Evolutionary conservation across 2,113 vertebrate species (phyloP), one percentile per base, ranked within the genome.

Genomic region (Turdus rufiventris): DNA sequence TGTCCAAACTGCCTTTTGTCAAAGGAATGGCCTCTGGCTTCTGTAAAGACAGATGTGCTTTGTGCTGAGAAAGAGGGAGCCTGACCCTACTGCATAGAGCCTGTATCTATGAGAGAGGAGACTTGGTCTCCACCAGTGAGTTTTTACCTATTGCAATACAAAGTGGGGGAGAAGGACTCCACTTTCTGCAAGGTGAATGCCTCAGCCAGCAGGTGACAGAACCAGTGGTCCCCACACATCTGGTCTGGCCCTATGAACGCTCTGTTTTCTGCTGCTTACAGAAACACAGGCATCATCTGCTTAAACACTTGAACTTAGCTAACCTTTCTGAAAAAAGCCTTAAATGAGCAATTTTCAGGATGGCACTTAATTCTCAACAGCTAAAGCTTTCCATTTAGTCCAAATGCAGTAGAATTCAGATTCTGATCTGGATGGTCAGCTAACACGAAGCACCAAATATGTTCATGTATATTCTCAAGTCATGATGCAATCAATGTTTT

Each of bases 71-170:
- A 83, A 66, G 17, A 40, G 21, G 19, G 6, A 70, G 26, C 7
- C 33, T 42, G 50, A 38, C 38, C 19, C 68, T 63, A 33, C n/a
- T 48, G 47, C 38, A 84, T 0, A 17, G 34, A 33, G 31, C 20
- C 76, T 2, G 0, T 14, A 38, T 42, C 33, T 47, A 8, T 0
- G 1, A 66, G 43, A 1, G 18, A 43, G 34, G 25, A 60, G 18
- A 6, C 62, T 28, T 62, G 21, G 9, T 63, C 38, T 24, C 60
- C 25, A 7, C 8, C 5, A 8, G 24, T n/a, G 24, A 33, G 16
- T 31, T 90, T 90, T 81, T 56, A 51, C 23, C 18, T 38, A 10
- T 54, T 77, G 81, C 31, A 62, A 7, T 12, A 42, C 15, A 12
- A 77, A 85, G 18, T 3, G 2, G 8, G 23, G 7, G 26, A 74